Evolutionary conservation across 1,140 invertebrate genomes (phyloP), one percentile per base, ranked within the genome.

Genomic region (Drosophila carrolli): DNA sequence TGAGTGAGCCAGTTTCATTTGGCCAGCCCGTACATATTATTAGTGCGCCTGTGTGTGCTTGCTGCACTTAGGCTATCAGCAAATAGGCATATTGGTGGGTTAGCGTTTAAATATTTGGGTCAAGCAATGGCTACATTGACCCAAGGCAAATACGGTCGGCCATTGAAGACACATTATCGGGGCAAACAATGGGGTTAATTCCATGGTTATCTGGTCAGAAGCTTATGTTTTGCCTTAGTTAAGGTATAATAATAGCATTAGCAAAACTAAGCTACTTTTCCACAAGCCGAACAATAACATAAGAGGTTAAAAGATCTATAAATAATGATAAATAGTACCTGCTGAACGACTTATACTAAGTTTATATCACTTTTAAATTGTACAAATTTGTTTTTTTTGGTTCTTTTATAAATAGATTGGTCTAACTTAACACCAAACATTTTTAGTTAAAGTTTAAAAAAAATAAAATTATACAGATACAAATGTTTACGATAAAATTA

Each of bases 91-190:
- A 73, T 72, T 59, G 55, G 44, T 72, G 66, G 55, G 55, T 40
- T 41, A 40, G 67, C 58, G 68, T 58, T 70, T 74, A 60, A 75
- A 74, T 60, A 78, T 82, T 81, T 81, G 67, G 61, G 79, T 81
- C 79, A 77, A 67, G 48, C 65, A 41, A 38, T 29, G 16, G 27
- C 63, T 23, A 29, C 41, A 13, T 32, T 46, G 41, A 27, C 67
- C 51, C 65, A 41, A 41, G 37, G 65, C 53, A 72, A 72, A 71
- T 16, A 71, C 14, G n/a, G n/a, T 27, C 35, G 27, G 51, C 53
- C n/a, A 72, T 71, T 19, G n/a, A 58, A 67, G 44, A 44, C 68
- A 58, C 66, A 58, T 72, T 72, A 72, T 53, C 53, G 54, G 14
- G 37, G 29, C 29, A 72, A 58, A 70, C 51, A 70, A 29, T 19